Conservation (phyloP, 2,888 invertebrate genomes). For the Lysandra bellargus region DNA sequence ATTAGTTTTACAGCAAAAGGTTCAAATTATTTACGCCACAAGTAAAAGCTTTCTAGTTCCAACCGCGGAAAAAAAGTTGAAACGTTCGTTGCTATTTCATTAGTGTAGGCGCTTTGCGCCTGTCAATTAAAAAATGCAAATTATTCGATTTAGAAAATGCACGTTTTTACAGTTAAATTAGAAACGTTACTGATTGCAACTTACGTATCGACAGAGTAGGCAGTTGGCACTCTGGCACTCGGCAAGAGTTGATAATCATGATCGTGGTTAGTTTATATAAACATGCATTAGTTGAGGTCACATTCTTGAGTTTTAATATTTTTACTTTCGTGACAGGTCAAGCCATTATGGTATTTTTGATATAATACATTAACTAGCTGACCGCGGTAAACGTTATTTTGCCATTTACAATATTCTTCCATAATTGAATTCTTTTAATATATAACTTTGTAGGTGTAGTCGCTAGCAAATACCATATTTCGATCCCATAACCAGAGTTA, state of each 20-base stretch:
- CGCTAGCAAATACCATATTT: conserved; percentile 5
- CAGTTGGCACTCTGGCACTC: not conserved
- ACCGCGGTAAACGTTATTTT: no score
- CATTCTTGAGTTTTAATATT: not conserved
- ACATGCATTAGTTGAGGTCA: not conserved
- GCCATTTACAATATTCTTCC: no score
- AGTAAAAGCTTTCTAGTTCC: conserved; percentile 18
- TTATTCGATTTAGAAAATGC: not conserved
- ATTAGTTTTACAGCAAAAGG: conserved; percentile 5
- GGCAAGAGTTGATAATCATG: not conserved
- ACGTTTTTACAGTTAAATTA: conserved; percentile 23
- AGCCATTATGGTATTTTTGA: not conserved
- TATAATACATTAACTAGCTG: not conserved
- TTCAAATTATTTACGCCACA: conserved; percentile 17
- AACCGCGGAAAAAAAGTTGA: not conserved
- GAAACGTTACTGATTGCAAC: not conserved
- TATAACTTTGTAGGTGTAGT: conserved; percentile 40
- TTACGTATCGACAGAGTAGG: not conserved
- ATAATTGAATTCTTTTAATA: conserved; percentile 48
- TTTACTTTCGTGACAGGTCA: not conserved
- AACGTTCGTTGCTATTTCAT: conserved; percentile 17
- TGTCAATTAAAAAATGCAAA: conserved; percentile 23
- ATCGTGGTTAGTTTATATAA: not conserved
- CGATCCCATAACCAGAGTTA: no score
- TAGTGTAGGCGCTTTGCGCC: not conserved